Conservation (phyloP, 1,140 invertebrate species). For the Phortica variegata region DNA sequence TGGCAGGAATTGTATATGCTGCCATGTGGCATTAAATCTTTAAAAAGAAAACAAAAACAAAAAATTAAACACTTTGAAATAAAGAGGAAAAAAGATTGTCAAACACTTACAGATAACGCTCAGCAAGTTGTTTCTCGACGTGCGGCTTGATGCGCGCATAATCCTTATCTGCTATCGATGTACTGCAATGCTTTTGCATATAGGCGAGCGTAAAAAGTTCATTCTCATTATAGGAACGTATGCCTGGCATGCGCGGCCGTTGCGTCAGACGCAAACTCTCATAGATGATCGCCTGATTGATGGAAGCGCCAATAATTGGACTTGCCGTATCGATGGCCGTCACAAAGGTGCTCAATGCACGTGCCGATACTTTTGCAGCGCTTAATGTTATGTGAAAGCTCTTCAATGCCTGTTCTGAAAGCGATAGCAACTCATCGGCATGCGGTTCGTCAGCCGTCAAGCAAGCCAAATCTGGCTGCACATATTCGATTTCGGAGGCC, state of each 20-base stretch:
- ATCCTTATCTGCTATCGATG: slow-evolving; percentile 47
- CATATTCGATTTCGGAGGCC: slow-evolving; percentile 30
- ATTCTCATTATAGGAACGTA: slow-evolving; percentile 49
- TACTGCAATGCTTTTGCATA: slow-evolving; percentile 54
- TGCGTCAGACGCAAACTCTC: slow-evolving; percentile 38
- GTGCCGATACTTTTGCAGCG: slow-evolving; percentile 40
- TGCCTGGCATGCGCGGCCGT: slow-evolving; percentile 35
- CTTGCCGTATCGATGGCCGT: slow-evolving; percentile 39
- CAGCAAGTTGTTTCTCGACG: slow-evolving; percentile 44
- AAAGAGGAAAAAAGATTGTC: background rate
- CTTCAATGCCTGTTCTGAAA: slow-evolving; percentile 36
- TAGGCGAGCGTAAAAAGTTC: slow-evolving; percentile 49
- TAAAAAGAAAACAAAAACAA: slow-evolving; percentile 9
- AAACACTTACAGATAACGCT: slow-evolving; percentile 39
- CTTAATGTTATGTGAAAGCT: slow-evolving; percentile 48
- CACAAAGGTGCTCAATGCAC: slow-evolving; percentile 40
- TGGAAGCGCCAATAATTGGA: slow-evolving; percentile 41
- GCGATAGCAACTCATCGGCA: slow-evolving; percentile 27
- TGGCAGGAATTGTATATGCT: slow-evolving; percentile 51
- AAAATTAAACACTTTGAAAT: background rate
- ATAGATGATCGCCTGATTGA: slow-evolving; percentile 42
- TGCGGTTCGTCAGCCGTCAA: slow-evolving; percentile 33
- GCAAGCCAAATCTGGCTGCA: slow-evolving; percentile 38
- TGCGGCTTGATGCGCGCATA: slow-evolving; percentile 52
- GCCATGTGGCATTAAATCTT: slow-evolving; percentile 54